phyloP scores from a whole-genome alignment of 1,140 invertebrate genomes.

The Hypsibius dujardini region DNA sequence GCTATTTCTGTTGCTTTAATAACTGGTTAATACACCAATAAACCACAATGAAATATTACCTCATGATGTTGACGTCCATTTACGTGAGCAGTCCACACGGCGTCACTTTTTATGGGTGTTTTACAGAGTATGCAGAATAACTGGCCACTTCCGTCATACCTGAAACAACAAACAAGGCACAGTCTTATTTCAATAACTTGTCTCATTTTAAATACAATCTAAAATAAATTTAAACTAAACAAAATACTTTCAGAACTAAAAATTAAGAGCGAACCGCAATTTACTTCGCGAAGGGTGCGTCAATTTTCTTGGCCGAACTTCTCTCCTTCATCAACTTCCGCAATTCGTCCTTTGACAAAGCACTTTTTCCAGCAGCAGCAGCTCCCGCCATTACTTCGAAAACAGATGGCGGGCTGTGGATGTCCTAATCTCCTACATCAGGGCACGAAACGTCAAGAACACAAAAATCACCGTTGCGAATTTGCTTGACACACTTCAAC shows the following conservation, averaged over 20 bases:
- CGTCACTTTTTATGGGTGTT: not conserved
- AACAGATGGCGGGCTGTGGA: too few species aligned
- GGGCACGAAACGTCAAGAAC: too few species aligned
- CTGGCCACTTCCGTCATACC: not conserved
- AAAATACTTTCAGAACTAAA: not conserved
- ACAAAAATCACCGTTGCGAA: too few species aligned
- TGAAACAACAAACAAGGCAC: not conserved
- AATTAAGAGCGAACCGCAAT: not conserved
- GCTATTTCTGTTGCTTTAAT: not conserved
- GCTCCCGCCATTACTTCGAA: too few species aligned
- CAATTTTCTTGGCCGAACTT: slow-evolving; percentile 10
- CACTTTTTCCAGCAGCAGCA: not conserved
- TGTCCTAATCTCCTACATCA: too few species aligned
- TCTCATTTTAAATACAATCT: not conserved
- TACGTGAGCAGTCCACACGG: slow-evolving; percentile 10
- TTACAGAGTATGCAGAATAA: slow-evolving; percentile 2
- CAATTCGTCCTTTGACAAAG: not conserved
- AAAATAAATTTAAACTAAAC: not conserved
- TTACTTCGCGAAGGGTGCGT: slow-evolving; percentile 12
- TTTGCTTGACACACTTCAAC: too few species aligned
- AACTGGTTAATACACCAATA: not conserved
- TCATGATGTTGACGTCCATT: slow-evolving; percentile 10
- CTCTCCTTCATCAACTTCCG: slow-evolving; percentile 6
- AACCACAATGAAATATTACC: not conserved
- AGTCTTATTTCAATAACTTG: not conserved